Conservation (phyloP, 2,113 vertebrate genomes). For the Peucedramus taeniatus region DNA sequence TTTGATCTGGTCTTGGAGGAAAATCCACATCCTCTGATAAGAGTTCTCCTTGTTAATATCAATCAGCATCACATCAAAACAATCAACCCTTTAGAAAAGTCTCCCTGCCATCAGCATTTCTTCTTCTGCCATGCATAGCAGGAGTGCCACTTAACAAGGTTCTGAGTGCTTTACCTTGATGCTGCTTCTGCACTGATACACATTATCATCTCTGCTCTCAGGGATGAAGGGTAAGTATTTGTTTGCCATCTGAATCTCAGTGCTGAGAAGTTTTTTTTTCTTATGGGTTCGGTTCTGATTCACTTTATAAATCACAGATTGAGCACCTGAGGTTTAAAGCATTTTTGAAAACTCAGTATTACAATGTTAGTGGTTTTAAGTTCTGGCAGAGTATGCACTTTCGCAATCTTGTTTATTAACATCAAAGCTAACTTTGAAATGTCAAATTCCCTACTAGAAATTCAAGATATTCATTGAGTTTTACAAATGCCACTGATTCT, state of each 20-base stretch:
- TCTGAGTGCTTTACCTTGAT: neutral
- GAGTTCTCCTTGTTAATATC: neutral
- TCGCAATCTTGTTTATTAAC: conserved; percentile 32
- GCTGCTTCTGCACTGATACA: neutral
- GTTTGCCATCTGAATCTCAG: neutral
- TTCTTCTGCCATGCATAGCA: neutral
- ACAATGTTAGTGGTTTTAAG: conserved; percentile 9
- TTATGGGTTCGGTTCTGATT: neutral
- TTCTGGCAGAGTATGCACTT: neutral
- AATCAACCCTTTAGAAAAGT: neutral
- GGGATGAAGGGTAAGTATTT: neutral
- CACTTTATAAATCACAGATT: neutral
- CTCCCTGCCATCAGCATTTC: neutral
- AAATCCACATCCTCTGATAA: neutral
- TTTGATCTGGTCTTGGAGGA: neutral
- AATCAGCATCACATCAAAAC: neutral
- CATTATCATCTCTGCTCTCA: neutral
- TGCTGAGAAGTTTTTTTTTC: neutral
- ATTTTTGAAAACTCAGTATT: neutral
- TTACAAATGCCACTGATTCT: conserved; percentile 49
- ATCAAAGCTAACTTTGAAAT: conserved; percentile 59
- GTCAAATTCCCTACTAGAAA: conserved; percentile 41
- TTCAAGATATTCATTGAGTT: conserved; percentile 42
- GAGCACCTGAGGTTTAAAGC: neutral
- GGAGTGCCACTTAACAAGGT: neutral